Conservation (phyloP, 2,888 invertebrate genomes). For the Macropis europaea region DNA sequence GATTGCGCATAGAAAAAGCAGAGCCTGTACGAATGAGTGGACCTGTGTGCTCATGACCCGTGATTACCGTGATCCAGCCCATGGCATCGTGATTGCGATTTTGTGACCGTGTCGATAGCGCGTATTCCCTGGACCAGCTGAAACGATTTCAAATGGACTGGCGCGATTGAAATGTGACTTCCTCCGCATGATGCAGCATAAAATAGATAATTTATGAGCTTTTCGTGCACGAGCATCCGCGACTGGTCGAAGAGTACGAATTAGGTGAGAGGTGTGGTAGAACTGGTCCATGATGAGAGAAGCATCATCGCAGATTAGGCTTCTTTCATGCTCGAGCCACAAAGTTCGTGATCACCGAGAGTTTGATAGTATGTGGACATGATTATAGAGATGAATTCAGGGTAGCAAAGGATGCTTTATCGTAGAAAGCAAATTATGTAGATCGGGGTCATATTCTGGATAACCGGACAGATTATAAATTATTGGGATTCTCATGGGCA, state of each 20-base stretch:
- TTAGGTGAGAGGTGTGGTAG: slow-evolving; percentile 39
- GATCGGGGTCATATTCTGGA: too few species aligned
- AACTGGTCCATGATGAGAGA: background rate
- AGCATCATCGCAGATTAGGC: background rate
- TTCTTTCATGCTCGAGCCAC: slow-evolving; percentile 24
- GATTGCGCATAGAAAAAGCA: background rate
- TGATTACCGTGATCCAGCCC: slow-evolving; percentile 34
- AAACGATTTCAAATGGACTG: slow-evolving; percentile 24
- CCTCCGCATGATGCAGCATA: slow-evolving; percentile 48
- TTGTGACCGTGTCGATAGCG: slow-evolving; percentile 25
- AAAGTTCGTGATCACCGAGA: slow-evolving; percentile 24
- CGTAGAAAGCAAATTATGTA: too few species aligned
- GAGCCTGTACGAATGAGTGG: slow-evolving; percentile 2
- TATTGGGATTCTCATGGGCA: too few species aligned
- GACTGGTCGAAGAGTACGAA: slow-evolving; percentile 31
- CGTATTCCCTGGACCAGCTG: slow-evolving; percentile 2
- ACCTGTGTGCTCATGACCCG: slow-evolving; percentile 1
- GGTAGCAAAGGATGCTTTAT: too few species aligned
- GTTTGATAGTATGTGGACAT: too few species aligned
- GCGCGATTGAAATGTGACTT: slow-evolving; percentile 23
- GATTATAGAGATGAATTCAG: too few species aligned
- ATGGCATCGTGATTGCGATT: slow-evolving; percentile 33
- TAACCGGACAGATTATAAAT: too few species aligned
- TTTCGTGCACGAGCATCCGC: slow-evolving; percentile 33
- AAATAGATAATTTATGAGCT: slow-evolving; percentile 61